Evolutionary conservation across 2,113 vertebrate genomes (phyloP).

Genomic region (Oncorhynchus tshawytscha): DNA sequence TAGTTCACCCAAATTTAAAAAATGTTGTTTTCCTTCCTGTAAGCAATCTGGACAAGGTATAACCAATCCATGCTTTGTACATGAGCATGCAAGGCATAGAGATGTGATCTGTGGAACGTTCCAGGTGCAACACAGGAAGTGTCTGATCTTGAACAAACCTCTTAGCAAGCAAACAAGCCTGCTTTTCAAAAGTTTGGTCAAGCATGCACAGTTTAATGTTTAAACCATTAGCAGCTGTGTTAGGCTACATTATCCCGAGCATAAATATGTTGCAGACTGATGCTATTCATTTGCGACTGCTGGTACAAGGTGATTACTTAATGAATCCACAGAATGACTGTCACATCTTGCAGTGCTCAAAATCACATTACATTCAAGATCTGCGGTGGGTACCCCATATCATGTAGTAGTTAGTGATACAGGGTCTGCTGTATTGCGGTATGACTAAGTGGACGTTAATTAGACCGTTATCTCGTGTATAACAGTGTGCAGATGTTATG

Average conservation of each 20-base stretch:
- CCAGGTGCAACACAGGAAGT: neutral
- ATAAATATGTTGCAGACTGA: neutral
- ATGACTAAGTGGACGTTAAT: neutral
- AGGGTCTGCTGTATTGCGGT: slow-evolving; percentile 30
- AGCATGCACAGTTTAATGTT: neutral
- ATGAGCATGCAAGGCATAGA: neutral
- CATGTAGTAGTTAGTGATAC: neutral
- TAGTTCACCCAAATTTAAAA: neutral
- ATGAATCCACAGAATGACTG: slow-evolving; percentile 9
- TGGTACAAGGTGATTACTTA: neutral
- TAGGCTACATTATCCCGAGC: neutral
- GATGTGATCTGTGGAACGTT: neutral
- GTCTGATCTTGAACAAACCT: neutral
- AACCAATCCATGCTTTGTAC: neutral
- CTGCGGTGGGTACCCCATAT: slow-evolving; percentile 42
- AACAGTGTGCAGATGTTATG: neutral
- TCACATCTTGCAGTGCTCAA: slow-evolving; percentile 4
- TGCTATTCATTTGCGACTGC: neutral
- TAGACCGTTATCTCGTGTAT: neutral
- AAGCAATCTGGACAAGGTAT: neutral
- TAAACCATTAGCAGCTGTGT: neutral
- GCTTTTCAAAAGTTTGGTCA: neutral
- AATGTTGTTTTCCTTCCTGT: no score
- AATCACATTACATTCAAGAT: slow-evolving; percentile 53
- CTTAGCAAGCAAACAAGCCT: neutral